Percentiles rank a stretch among this genome's conserved stretches.
phyloP scores from a whole-genome alignment of 2,797 vertebrate genomes.

The Petrocephalus schoutedeni region DNA sequence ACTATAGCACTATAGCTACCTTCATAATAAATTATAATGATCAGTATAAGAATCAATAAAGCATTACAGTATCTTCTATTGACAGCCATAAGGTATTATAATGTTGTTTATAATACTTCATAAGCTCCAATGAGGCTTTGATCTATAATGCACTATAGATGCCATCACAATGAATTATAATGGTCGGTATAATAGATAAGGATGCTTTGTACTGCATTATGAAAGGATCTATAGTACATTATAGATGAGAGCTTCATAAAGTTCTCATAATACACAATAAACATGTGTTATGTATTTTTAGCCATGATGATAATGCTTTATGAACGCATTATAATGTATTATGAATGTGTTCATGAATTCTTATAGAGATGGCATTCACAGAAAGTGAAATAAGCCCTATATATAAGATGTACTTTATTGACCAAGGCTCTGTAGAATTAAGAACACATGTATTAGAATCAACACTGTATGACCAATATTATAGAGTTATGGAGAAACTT shows the following conservation, averaged over 20 bases:
- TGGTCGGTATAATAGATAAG: neutral
- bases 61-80: neutral
- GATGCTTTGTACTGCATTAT: neutral
- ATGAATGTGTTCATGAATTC: neutral
- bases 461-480: neutral
- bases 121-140: neutral
- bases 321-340: neutral
- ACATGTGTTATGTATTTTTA: neutral
- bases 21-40: neutral
- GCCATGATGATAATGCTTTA: neutral
- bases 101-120: neutral
- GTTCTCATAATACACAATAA: neutral
- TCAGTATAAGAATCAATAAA: neutral
- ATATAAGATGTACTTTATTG: neutral
- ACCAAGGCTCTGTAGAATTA: neutral
- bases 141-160: neutral
- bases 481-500: neutral
- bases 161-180: neutral
- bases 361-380: neutral
- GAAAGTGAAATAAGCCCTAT: neutral
- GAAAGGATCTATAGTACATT: no score
- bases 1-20: neutral
- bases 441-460: neutral
- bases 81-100: neutral
- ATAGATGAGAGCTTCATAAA: neutral